Conservation (phyloP, 2,113 vertebrate species). For the Anseranas semipalmata region DNA sequence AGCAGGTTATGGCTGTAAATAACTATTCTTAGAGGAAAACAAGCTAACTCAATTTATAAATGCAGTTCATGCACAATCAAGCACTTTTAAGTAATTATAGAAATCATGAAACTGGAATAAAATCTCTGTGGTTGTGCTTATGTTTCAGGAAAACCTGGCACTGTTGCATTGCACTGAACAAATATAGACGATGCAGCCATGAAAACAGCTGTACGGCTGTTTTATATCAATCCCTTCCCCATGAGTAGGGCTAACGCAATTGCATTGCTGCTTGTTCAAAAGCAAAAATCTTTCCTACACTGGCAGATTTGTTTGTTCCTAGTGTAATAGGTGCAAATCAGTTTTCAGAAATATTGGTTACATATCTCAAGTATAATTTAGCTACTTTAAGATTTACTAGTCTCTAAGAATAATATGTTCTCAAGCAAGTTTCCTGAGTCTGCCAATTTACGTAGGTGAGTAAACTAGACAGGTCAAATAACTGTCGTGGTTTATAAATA, state of each 20-base stretch:
- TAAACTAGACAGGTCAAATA: conserved; percentile 71
- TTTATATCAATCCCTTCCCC: neutral
- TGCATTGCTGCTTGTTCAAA: neutral
- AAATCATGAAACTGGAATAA: neutral
- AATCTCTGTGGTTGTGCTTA: neutral
- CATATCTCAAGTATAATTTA: neutral
- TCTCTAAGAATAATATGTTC: conserved; percentile 50
- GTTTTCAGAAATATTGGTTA: neutral
- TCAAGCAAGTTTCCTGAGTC: conserved; percentile 47
- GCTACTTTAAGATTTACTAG: neutral
- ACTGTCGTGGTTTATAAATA: conserved; percentile 68
- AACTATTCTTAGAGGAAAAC: neutral
- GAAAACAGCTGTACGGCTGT: neutral
- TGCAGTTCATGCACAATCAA: neutral
- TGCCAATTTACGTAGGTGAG: conserved; percentile 65
- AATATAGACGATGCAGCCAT: neutral
- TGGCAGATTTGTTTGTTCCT: neutral
- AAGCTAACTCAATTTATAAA: neutral
- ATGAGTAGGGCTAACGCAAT: neutral
- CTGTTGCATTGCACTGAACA: neutral
- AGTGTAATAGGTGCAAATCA: neutral
- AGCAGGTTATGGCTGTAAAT: neutral
- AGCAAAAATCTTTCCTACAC: neutral
- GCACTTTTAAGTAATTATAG: neutral
- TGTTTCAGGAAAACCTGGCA: neutral